Conservation (phyloP, 2,113 vertebrate species). For the Rhinopomastus cyanomelas region DNA sequence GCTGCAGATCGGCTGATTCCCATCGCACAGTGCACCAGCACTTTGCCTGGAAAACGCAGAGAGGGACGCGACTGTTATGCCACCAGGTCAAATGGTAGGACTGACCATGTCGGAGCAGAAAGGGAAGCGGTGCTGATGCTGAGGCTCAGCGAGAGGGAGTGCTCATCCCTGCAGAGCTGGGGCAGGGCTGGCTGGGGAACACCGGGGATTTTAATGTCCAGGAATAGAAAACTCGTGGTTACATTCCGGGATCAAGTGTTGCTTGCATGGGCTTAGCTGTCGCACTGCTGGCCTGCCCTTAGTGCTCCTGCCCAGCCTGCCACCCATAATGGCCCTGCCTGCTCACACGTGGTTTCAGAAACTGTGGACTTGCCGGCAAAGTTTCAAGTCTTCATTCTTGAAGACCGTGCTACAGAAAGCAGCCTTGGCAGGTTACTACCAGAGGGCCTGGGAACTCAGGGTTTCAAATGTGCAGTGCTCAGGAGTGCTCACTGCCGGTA, state of each 20-base stretch:
- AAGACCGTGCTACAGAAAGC: background rate
- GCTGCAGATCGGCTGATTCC: slow-evolving; percentile 92
- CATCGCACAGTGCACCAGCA: slow-evolving; percentile 94
- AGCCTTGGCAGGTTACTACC: background rate
- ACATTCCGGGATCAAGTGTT: background rate
- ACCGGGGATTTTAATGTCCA: background rate
- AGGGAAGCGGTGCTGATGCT: background rate
- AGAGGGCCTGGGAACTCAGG: background rate
- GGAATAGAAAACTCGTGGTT: background rate
- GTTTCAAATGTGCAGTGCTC: background rate
- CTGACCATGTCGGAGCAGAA: background rate
- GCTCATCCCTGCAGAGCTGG: background rate
- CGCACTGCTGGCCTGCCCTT: background rate
- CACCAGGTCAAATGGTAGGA: background rate
- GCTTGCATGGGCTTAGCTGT: background rate
- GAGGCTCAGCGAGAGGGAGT: background rate
- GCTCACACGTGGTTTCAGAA: background rate
- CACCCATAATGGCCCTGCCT: background rate
- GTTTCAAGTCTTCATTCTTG: background rate
- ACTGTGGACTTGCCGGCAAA: background rate
- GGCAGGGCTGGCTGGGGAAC: background rate
- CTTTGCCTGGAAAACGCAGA: slow-evolving; percentile 79
- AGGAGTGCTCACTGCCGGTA: background rate
- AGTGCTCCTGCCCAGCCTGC: background rate
- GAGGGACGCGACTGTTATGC: background rate